Base-by-base conservation (phyloP, 1,140 invertebrate genomes). In the Drosophila kurseongensis region DNA sequence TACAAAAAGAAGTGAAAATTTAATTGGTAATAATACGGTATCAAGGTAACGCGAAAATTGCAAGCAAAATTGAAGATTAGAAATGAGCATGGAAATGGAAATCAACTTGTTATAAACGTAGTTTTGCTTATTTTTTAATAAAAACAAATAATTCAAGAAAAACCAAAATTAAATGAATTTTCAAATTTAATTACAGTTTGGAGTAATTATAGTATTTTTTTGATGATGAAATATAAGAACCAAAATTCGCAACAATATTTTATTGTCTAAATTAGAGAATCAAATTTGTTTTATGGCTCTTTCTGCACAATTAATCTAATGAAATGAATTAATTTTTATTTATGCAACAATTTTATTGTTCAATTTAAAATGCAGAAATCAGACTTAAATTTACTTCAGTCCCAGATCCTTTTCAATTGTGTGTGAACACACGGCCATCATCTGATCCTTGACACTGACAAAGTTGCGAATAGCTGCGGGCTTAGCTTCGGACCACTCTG, bases 381-480 rank as follows among this genome's bases (percentile, higher is more conserved):
- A 69, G 23, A 68, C 41, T 48, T 42, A 36, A 68, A 35, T 56
- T 73, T 80, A 90, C 72, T 91, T 92, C 35, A 92, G 66, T 18
- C 91, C 91, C 69, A 98, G 94, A 92, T 97, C 97, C 93, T 97
- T 97, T 48, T 94, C 95, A 14, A 98, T 86, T 14, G 94, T 94
- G 79, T 95, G 94, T 1, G 95, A 95, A 50, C 95, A 94, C 1
- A 97, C 95, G 78, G 95, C 94, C 96, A 98, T 98, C 97, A 98
- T 97, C 85, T 95, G 94, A 45, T 94, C 91, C 89, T 95, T 95
- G 69, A 97, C 94, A 32, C 93, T 92, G 16, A 94, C 90, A 92
- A 96, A 98, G 79, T 95, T 97, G 23, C 95, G 93, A 35, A 98
- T 94, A 1, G 97, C 95, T 59, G 79, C 82, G 12, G 94, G 91